Evolutionary conservation across 2,797 vertebrate genomes (phyloP).

Genomic region (Pantherophis vulpinus): DNA sequence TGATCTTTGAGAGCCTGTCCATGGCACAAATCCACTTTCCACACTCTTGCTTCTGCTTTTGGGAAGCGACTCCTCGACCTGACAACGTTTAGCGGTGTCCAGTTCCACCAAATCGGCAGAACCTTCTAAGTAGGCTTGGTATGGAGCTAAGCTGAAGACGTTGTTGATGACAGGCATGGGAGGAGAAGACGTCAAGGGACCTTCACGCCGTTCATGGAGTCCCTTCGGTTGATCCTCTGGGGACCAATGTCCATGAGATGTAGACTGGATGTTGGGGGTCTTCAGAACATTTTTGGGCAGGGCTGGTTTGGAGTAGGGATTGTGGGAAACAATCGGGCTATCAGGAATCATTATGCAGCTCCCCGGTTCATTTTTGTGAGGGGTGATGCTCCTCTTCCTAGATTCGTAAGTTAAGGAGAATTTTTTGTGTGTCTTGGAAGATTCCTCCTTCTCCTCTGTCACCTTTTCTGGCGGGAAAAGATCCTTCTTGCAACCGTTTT

Average conservation of each 20-base stretch:
- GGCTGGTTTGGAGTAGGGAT: not conserved
- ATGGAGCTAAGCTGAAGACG: conserved; percentile 92
- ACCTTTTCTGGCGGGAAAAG: not conserved
- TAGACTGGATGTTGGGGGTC: not conserved
- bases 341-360: conserved; percentile 40
- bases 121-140: conserved; percentile 76
- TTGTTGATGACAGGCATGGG: conserved; percentile 92
- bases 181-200: conserved; percentile 65
- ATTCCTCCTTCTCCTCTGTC: not conserved
- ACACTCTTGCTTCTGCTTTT: fast-evolving
- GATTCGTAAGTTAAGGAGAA: conserved; percentile 24
- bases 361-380: not conserved
- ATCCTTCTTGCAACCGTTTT: not conserved
- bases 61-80: not conserved
- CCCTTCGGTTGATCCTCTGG: not conserved
- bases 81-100: conserved; percentile 15
- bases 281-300: not conserved
- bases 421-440: fast-evolving
- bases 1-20: fast-evolving
- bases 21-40: not conserved
- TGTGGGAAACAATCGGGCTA: not conserved
- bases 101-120: conserved; percentile 28
- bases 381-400: not conserved
- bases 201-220: fast-evolving
- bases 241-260: fast-evolving